These are phyloP conservation scores for Hormiphora californensis DNA, from an alignment of 37 sponge, comb jelly and placozoan species.

Conservation along the genomic window DNA sequence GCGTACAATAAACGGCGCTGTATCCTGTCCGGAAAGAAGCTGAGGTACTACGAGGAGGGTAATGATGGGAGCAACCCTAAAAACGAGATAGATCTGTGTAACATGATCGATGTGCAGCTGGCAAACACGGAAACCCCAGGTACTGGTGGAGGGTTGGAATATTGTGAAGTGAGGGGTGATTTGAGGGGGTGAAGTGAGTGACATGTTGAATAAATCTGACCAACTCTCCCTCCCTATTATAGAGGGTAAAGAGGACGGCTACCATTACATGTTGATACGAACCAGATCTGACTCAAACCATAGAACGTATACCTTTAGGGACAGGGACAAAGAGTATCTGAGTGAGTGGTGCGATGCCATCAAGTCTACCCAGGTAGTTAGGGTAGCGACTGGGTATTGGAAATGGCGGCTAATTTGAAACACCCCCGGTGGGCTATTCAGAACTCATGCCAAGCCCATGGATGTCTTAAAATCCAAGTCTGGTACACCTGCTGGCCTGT, in stretches of 20 bases:
- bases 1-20: conserved; percentile 25
- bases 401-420: too few species aligned
- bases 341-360: not conserved
- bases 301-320: not conserved
- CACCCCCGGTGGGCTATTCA: too few species aligned
- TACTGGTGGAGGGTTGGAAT: too few species aligned
- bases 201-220: not conserved
- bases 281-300: too few species aligned
- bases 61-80: not conserved
- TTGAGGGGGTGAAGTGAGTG: not conserved
- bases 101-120: not conserved
- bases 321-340: not conserved
- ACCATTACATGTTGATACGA: not conserved
- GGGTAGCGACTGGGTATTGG: too few species aligned
- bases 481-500: too few species aligned
- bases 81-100: conserved; percentile 9
- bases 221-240: not conserved
- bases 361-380: conserved; percentile 30
- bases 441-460: too few species aligned
- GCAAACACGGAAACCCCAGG: not conserved
- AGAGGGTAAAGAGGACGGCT: not conserved
- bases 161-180: not conserved
- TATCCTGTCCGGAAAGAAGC: not conserved
- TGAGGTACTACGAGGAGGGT: conserved; percentile 3
- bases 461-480: too few species aligned